A percentile compares a stretch with the other conserved stretches of the same genome.
phyloP scores from a whole-genome alignment of 2,113 vertebrate genomes.

The Antechinus flavipes region DNA sequence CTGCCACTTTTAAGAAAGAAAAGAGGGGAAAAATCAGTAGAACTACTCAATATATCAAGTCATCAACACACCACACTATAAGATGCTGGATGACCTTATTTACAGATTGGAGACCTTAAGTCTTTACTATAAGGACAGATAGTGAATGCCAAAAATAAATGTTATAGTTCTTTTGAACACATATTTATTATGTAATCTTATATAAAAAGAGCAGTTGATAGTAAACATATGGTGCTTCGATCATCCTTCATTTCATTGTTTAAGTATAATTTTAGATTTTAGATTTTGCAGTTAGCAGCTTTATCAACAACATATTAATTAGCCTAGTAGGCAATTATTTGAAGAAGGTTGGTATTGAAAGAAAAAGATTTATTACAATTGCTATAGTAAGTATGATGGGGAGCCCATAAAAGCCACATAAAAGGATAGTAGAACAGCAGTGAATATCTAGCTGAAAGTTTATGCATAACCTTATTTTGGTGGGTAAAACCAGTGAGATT shows the following conservation, averaged over 20 bases:
- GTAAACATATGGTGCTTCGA: not conserved
- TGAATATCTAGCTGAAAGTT: not conserved
- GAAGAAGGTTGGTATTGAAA: not conserved
- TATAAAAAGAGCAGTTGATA: not conserved
- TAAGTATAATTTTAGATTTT: not conserved
- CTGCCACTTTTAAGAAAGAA: not conserved
- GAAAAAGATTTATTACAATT: not conserved
- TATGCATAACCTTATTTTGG: not conserved
- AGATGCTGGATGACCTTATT: not conserved
- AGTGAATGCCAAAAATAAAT: not conserved
- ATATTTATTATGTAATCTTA: not conserved
- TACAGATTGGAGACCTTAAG: not conserved
- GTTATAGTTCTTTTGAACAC: not conserved
- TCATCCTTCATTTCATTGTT: not conserved
- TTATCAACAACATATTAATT: not conserved
- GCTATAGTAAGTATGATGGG: not conserved
- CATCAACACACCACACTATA: not conserved
- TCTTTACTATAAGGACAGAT: not conserved
- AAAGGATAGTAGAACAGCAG: not conserved
- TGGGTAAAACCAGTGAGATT: not conserved
- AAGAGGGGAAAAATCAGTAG: not conserved
- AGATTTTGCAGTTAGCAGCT: not conserved
- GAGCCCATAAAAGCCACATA: not conserved
- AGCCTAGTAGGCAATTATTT: not conserved
- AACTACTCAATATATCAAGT: not conserved